Base-by-base conservation (phyloP, 2,888 invertebrate genomes). In the Corythucha ciliata region DNA sequence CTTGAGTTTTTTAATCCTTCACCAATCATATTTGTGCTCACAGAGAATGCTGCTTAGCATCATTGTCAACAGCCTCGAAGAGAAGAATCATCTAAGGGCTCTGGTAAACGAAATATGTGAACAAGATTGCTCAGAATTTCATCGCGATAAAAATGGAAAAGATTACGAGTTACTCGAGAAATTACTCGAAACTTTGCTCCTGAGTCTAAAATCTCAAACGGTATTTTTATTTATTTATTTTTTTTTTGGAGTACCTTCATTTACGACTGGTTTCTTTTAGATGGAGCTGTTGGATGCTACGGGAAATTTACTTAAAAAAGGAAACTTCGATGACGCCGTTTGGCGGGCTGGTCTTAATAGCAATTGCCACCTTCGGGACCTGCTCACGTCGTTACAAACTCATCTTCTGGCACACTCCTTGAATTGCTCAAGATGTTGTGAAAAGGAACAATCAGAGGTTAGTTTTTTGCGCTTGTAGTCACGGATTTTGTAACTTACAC, bases 41-140 rank as follows among this genome's bases (percentile, higher is more conserved):
- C 63, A 73, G 70, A 71, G 74, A 61, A 72, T 78, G 72, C 70
- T 78, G 54, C 65, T 78, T 54, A 72, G 70, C 47, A 76, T 79
- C 41, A 74, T 79, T 46, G 66, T 79, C 53, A 73, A 72, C 25
- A 78, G 77, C 63, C 67, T 79, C 34, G 76, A 77, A 61, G 77
- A 78, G 63, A 74, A 76, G 57, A 69, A 69, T 25, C 76, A 77
- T 59, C 71, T 78, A 10, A 73, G 77, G 1, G 68, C 74, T 1
- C 65, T 78, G 33, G 66, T 78, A 5, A 36, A 42, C 14, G 24
- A 49, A 8, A 18, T 22, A 18, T 51, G 51, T 22, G 76, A 76
- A 3, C 71, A 73, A 58, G 67, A 69, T 40, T 60, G 62, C 33
- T 56, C 59, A 10, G 61, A 64, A 4, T 67, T 67, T 51, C 33